Conservation (phyloP, 2,113 vertebrate genomes). For the Rana temporaria region DNA sequence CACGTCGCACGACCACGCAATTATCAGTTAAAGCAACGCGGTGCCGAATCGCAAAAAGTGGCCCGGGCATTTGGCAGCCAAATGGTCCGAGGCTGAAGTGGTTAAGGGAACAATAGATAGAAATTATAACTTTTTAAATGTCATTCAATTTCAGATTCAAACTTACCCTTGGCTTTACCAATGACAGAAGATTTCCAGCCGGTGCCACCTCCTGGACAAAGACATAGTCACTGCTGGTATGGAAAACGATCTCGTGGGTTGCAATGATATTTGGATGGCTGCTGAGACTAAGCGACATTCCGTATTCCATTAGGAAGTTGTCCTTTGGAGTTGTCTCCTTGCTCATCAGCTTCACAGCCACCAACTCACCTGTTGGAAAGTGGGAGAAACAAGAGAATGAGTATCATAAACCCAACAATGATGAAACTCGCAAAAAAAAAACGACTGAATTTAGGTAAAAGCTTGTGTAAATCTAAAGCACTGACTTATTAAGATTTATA, state of each 20-base stretch:
- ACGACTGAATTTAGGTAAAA: not conserved
- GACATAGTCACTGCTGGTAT: not conserved
- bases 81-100: too few species aligned
- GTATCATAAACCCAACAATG: not conserved
- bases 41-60: too few species aligned
- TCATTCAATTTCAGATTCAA: not conserved
- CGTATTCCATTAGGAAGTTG: slow-evolving; percentile 89
- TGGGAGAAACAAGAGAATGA: not conserved
- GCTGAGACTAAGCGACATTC: slow-evolving; percentile 64
- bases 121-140: too few species aligned
- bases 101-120: too few species aligned
- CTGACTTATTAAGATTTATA: not conserved
- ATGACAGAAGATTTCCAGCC: not conserved
- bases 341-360: slow-evolving; percentile 91
- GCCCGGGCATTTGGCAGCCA: too few species aligned
- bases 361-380: slow-evolving; percentile 76
- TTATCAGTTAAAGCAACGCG: too few species aligned
- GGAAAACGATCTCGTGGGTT: not conserved
- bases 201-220: slow-evolving; percentile 15
- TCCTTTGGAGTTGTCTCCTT: slow-evolving; percentile 87
- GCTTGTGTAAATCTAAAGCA: not conserved
- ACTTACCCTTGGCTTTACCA: not conserved
- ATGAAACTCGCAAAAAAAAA: not conserved
- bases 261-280: not conserved
- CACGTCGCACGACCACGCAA: too few species aligned